Evolutionary conservation across 1,140 invertebrate genomes (phyloP), one percentile per base, ranked within the genome.

Genomic region (Helicoverpa zea): DNA sequence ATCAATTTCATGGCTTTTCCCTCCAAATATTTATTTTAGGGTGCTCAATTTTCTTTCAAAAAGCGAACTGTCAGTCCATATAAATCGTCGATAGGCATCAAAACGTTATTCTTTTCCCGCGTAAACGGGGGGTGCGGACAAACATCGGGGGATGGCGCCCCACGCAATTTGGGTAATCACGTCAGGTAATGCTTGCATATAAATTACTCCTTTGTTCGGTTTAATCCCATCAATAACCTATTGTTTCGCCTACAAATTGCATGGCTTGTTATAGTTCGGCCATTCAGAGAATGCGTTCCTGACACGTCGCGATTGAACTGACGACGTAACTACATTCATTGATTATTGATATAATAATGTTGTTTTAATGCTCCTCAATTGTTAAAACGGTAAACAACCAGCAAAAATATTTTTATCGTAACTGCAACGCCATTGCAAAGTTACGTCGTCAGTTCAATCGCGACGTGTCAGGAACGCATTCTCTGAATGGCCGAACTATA

Each of bases 181-280:
- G 85, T 90, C 89, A 91, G 91, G 88, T 92, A 90, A 88, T 86
- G 87, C 84, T 86, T 91, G 90, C 88, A 92, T 92, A 94, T 93
- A 94, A 91, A 94, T 92, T 90, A 93, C 87, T 87, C 89, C 87
- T 91, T 92, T 92, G 90, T 92, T 81, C 81, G 63, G 80, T 47
- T 80, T 88, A 90, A 92, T 90, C 86, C 66, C 81, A 90, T 83
- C 73, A 83, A 83, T 77, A 75, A 73, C 51, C 73, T 64, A 79
- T 79, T 79, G 76, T 79, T 77, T 54, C 49, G 49, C 61, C 61
- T 77, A 72, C 68, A 72, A 72, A 72, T 77, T 52, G 58, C 59
- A 52, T 77, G 43, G 43, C 30, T 61, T 51, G 61, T 56, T 64
- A n/a, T n/a, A n/a, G n/a, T n/a, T n/a, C n/a, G n/a, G n/a, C n/a